Percentiles rank a stretch among this genome's conserved stretches.
Conservation (phyloP, 37 sponge, comb jelly and placozoan species). For the Tethya wilhelma region DNA sequence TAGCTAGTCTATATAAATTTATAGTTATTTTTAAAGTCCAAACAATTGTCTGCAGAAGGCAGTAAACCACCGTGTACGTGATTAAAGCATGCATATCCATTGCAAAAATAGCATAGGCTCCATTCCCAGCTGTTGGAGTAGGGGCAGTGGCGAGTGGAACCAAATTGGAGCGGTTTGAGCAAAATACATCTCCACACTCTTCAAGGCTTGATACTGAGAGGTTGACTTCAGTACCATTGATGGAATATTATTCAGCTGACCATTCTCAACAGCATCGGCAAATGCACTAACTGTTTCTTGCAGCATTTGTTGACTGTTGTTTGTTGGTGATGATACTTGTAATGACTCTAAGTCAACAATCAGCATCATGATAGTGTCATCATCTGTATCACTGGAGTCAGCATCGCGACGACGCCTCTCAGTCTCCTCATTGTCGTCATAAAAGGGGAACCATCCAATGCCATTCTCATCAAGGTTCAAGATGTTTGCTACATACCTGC, state of each 20-base stretch:
- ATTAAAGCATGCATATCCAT: too few species aligned
- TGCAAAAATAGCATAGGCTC: too few species aligned
- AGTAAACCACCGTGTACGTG: too few species aligned
- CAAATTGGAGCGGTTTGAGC: neutral
- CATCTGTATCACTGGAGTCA: too few species aligned
- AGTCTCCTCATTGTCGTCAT: neutral
- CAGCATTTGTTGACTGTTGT: neutral
- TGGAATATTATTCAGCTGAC: neutral
- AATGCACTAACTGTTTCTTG: neutral
- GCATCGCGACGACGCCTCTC: neutral
- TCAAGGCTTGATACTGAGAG: neutral
- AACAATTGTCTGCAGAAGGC: too few species aligned
- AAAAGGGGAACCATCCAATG: constrained; percentile 39
- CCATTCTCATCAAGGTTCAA: constrained; percentile 14
- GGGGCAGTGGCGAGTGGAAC: neutral
- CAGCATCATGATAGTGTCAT: constrained; percentile 8
- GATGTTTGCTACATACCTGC: neutral
- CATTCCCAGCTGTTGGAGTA: too few species aligned
- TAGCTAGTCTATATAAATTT: too few species aligned
- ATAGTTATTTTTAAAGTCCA: too few species aligned
- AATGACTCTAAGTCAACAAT: constrained; percentile 25
- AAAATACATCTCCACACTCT: neutral
- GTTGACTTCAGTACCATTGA: neutral
- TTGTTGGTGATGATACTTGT: neutral
- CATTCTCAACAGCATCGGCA: constrained; percentile 4